Percentiles rank a stretch among this genome's conserved stretches.
These are phyloP conservation scores for Chaetodon auriga DNA, from an alignment of 2,113 vertebrate genomes.

Conservation along the genomic window DNA sequence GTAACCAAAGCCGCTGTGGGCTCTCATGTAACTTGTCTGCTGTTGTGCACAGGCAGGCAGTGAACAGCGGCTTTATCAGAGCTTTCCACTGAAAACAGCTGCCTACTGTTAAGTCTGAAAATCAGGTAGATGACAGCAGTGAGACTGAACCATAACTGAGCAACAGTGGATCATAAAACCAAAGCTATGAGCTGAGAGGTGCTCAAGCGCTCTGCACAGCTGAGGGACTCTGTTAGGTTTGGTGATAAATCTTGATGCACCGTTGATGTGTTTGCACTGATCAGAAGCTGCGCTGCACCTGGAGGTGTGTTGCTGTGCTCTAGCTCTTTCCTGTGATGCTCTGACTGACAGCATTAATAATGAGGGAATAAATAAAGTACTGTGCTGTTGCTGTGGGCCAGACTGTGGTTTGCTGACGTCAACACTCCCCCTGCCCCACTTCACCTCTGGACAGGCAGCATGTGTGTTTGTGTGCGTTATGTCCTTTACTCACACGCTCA, in stretches of 20 bases:
- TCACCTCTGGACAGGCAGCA: background rate
- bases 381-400: conserved; percentile 6
- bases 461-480: background rate
- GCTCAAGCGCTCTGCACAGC: background rate
- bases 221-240: background rate
- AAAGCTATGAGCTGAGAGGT: background rate
- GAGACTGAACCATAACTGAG: background rate
- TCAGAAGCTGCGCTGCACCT: background rate
- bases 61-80: background rate
- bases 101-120: background rate
- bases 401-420: conserved; percentile 22
- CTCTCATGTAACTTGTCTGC: background rate
- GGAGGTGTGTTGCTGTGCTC: background rate
- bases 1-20: background rate
- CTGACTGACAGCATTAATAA: conserved; percentile 37
- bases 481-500: background rate
- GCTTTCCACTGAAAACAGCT: background rate
- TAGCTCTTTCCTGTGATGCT: background rate
- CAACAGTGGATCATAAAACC: background rate
- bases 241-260: too few relatives aligned
- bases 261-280: too few relatives aligned
- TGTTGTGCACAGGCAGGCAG: background rate
- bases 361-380: conserved; percentile 32
- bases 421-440: conserved; percentile 9
- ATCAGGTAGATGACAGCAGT: background rate